Percentiles rank a stretch among this genome's conserved stretches.
phyloP scores from a whole-genome alignment of 2,113 vertebrate genomes.

The Blennius ocellaris region DNA sequence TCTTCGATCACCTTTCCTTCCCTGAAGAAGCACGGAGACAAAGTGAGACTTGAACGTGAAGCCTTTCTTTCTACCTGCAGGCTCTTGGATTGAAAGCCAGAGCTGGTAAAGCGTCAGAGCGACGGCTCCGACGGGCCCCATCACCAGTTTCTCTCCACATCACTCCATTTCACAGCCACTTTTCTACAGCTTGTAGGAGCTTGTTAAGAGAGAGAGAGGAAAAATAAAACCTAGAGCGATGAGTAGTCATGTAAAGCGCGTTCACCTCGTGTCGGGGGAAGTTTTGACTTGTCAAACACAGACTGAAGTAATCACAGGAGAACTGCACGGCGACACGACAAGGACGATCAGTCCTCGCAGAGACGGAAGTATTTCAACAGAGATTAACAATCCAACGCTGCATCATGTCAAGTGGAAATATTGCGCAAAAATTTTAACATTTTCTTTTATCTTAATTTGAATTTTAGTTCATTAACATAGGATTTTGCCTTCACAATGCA shows the following conservation, averaged over 20 bases:
- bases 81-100: not conserved
- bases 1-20: not conserved
- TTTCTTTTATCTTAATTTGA: no score
- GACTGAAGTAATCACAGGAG: no score
- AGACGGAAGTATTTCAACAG: no score
- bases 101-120: constrained; percentile 11
- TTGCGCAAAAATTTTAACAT: no score
- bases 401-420: no score
- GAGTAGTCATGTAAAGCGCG: not conserved
- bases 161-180: constrained; percentile 2
- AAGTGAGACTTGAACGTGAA: not conserved
- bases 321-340: no score
- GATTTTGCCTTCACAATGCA: no score
- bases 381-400: no score
- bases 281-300: no score
- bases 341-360: no score
- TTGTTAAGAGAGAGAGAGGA: constrained; percentile 18
- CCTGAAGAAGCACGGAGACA: not conserved
- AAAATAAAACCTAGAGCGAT: not conserved
- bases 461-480: no score
- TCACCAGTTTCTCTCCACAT: constrained; percentile 20
- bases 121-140: not conserved
- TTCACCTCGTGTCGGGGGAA: not conserved
- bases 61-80: constrained; percentile 10
- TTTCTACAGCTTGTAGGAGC: constrained; percentile 23